Evolutionary conservation across 2,888 invertebrate species (phyloP).

Genomic region (Synanthedon myopaeformis): DNA sequence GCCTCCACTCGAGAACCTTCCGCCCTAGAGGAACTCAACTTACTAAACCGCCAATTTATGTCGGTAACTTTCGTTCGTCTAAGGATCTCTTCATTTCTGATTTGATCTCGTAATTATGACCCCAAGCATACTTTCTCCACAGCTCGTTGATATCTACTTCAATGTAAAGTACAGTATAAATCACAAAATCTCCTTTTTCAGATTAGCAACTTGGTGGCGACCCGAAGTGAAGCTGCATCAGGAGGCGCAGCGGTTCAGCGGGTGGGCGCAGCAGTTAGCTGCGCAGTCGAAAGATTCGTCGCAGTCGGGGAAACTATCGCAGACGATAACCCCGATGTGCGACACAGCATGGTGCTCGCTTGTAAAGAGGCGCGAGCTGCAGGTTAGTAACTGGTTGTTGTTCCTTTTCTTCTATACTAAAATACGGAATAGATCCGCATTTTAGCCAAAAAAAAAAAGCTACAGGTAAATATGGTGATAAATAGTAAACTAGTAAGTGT

Average conservation of each 20-base stretch:
- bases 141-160: no score
- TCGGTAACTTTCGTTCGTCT: no score
- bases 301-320: constrained; percentile 99
- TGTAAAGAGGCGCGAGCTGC: constrained; percentile 97
- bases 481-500: no score
- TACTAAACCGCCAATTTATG: no score
- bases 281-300: constrained; percentile 97
- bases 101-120: no score
- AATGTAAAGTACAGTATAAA: no score
- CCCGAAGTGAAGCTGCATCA: constrained; percentile 75
- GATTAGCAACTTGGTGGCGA: constrained; percentile 92
- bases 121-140: no score
- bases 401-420: neutral
- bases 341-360: constrained; percentile 97
- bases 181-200: constrained; percentile 11
- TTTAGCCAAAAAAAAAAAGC: neutral
- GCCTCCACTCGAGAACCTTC: no score
- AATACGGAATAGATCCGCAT: neutral
- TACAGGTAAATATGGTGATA: no score
- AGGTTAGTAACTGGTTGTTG: constrained; percentile 69
- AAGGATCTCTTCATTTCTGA: no score
- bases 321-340: constrained; percentile 97
- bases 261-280: constrained; percentile 95
- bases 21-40: no score
- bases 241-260: constrained; percentile 81